Percentiles rank a stretch among this genome's conserved stretches.
Evolutionary conservation across 2,113 vertebrate genomes (phyloP).

Genomic region (Ibidorhyncha struthersii): DNA sequence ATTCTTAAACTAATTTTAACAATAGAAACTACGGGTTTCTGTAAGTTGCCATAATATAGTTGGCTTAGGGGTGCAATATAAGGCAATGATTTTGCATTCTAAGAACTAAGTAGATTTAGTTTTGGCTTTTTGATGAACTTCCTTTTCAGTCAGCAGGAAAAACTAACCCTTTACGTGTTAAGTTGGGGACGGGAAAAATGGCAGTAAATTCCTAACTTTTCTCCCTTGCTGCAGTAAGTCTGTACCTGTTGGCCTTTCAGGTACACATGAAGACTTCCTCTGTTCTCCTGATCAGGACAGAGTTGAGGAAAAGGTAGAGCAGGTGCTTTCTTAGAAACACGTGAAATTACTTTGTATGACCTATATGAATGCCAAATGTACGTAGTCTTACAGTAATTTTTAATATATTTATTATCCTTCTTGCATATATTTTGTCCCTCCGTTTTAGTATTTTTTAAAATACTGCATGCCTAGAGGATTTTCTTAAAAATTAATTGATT

Average conservation of each 20-base stretch:
- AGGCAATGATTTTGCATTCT: background rate
- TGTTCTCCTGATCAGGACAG: background rate
- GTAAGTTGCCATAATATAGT: background rate
- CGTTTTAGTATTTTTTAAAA: background rate
- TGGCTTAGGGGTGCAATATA: background rate
- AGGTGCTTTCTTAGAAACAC: background rate
- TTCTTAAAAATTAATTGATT: background rate
- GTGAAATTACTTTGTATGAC: background rate
- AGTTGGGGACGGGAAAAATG: background rate
- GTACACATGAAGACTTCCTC: background rate
- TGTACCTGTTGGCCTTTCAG: background rate
- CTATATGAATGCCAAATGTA: background rate
- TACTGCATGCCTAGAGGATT: background rate
- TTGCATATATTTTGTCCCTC: background rate
- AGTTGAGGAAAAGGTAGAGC: background rate
- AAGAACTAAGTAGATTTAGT: background rate
- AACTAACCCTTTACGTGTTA: rapidly evolving
- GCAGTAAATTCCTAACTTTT: background rate
- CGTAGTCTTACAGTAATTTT: background rate
- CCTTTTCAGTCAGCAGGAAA: background rate
- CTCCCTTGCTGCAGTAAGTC: background rate
- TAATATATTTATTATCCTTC: background rate
- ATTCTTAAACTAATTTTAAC: background rate
- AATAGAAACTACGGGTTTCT: rapidly evolving
- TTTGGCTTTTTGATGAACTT: background rate